These are phyloP conservation scores for Ips nitidus DNA, from an alignment of 1,140 invertebrate species.

Conservation along the genomic window DNA sequence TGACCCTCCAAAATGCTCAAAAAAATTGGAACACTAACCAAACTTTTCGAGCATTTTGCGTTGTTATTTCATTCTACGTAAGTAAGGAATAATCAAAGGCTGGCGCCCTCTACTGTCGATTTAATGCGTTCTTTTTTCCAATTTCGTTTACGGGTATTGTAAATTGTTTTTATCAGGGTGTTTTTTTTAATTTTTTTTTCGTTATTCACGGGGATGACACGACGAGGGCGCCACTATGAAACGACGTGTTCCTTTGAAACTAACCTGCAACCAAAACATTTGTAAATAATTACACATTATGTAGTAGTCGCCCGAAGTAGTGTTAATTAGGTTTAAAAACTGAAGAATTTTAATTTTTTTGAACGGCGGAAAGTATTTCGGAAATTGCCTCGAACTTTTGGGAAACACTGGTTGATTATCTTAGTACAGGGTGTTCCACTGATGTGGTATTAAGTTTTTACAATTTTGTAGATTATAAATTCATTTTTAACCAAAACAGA, in stretches of 20 bases:
- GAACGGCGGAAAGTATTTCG: conserved; percentile 20
- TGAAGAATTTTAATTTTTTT: conserved; percentile 4
- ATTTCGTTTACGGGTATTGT: too few relatives aligned
- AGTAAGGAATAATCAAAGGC: background rate
- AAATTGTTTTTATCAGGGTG: too few relatives aligned
- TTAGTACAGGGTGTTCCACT: background rate
- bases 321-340: conserved; percentile 33
- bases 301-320: conserved; percentile 51
- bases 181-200: too few relatives aligned
- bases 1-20: conserved; percentile 7
- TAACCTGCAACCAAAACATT: conserved; percentile 48
- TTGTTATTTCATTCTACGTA: background rate
- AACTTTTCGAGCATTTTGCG: background rate
- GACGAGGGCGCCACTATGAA: too few relatives aligned
- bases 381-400: conserved; percentile 5
- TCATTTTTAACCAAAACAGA: too few relatives aligned
- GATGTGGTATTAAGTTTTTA: too few relatives aligned
- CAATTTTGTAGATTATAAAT: too few relatives aligned
- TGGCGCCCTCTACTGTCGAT: background rate
- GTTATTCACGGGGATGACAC: too few relatives aligned
- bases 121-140: too few relatives aligned
- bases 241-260: conserved; percentile 21
- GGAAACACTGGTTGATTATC: background rate
- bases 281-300: conserved; percentile 53
- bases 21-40: conserved; percentile 9